Evolutionary conservation across 2,797 vertebrate genomes (phyloP).

Genomic region (Hydrocynus forskahlii): DNA sequence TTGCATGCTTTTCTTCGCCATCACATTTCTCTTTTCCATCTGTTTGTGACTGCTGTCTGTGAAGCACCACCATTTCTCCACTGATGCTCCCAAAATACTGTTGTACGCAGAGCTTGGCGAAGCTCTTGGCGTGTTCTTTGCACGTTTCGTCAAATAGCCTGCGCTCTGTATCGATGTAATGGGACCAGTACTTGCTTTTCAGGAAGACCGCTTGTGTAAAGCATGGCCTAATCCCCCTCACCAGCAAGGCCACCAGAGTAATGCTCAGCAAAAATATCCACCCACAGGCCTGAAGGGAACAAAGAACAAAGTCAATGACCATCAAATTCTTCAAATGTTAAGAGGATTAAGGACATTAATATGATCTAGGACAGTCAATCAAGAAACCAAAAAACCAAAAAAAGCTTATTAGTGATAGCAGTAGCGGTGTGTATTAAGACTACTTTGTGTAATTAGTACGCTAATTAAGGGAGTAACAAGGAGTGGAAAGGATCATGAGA

Average conservation of each 20-base stretch:
- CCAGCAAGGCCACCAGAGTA: slow-evolving; percentile 87
- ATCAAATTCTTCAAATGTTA: too few relatives aligned
- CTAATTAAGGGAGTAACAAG: too few relatives aligned
- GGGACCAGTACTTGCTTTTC: slow-evolving; percentile 99
- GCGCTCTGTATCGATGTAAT: slow-evolving; percentile 93
- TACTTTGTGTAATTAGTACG: too few relatives aligned
- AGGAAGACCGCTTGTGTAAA: slow-evolving; percentile 94
- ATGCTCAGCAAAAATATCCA: slow-evolving; percentile 93
- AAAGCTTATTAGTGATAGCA: too few relatives aligned
- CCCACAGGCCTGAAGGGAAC: slow-evolving; percentile 84
- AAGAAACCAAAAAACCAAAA: too few relatives aligned
- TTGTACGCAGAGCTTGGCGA: slow-evolving; percentile 95
- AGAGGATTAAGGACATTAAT: too few relatives aligned
- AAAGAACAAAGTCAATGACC: not conserved
- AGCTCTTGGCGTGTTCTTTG: slow-evolving; percentile 91
- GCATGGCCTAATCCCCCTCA: slow-evolving; percentile 90
- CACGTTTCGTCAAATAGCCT: slow-evolving; percentile 95
- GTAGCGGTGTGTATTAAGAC: too few relatives aligned
- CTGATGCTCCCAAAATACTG: slow-evolving; percentile 94
- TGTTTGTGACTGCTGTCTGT: slow-evolving; percentile 47
- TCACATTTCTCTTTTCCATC: slow-evolving; percentile 65
- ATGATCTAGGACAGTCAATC: too few relatives aligned
- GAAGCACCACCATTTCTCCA: slow-evolving; percentile 79
- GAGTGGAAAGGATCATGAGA: too few relatives aligned
- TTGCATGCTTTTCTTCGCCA: slow-evolving; percentile 62